Conservation (phyloP, 2,113 vertebrate genomes). For the Chroicocephalus ridibundus region DNA sequence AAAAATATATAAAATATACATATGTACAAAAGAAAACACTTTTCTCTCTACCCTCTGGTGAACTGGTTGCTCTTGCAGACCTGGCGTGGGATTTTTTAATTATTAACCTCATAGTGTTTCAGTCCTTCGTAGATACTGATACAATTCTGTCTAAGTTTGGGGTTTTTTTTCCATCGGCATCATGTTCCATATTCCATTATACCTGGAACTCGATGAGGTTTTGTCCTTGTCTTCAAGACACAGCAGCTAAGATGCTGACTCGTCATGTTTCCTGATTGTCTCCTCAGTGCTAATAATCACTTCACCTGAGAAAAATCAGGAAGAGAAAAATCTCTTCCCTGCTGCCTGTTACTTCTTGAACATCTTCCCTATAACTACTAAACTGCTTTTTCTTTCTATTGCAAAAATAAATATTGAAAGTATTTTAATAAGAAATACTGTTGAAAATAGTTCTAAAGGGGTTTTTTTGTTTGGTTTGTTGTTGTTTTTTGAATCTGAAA, state of each 20-base stretch:
- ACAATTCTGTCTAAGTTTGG: neutral
- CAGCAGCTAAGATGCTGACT: slow-evolving; percentile 13
- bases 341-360: neutral
- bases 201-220: neutral
- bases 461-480: neutral
- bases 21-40: neutral
- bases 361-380: neutral
- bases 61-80: neutral
- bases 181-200: neutral
- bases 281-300: slow-evolving; percentile 15
- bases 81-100: neutral
- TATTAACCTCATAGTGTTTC: neutral
- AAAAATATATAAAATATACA: neutral
- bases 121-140: neutral
- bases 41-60: neutral
- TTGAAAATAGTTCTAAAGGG: neutral
- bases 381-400: neutral
- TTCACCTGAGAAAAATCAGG: slow-evolving; percentile 20
- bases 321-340: neutral
- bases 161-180: neutral
- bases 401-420: neutral
- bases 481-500: neutral
- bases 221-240: slow-evolving; percentile 36
- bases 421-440: neutral
- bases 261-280: neutral